These are phyloP conservation scores for Drosophila bipectinata DNA, from an alignment of 1,140 invertebrate genomes.

Conservation along the genomic window DNA sequence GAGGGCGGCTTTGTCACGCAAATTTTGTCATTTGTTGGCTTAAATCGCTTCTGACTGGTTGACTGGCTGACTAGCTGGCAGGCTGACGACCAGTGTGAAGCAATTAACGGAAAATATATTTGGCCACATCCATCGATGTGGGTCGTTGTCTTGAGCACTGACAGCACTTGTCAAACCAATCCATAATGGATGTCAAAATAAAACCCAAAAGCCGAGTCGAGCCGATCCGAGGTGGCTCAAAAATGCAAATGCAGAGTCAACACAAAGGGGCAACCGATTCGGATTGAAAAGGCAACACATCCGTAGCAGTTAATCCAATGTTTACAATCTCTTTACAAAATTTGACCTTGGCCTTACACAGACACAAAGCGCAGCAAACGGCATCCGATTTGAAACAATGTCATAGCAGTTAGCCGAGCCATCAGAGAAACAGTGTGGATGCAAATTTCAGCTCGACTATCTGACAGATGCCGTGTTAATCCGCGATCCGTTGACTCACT, in stretches of 20 bases:
- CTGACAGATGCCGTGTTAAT: conserved; percentile 6
- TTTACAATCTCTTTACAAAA: conserved; percentile 82
- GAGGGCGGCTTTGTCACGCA: conserved; percentile 71
- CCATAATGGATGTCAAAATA: conserved; percentile 74
- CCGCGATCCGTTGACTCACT: conserved; percentile 21
- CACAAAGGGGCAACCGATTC: conserved; percentile 32
- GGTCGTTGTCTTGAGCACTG: conserved; percentile 64
- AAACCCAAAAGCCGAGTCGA: conserved; percentile 22
- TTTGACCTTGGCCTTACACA: conserved; percentile 77
- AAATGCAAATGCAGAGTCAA: conserved; percentile 72
- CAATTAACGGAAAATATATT: conserved; percentile 71
- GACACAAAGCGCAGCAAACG: conserved; percentile 67
- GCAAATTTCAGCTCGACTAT: not conserved
- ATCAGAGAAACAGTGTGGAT: conserved; percentile 4
- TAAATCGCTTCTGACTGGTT: conserved; percentile 25
- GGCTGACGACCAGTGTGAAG: conserved; percentile 53
- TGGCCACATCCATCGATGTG: conserved; percentile 50
- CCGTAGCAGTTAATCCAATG: conserved; percentile 71
- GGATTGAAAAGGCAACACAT: conserved; percentile 57
- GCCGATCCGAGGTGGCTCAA: conserved; percentile 30
- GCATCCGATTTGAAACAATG: conserved; percentile 66
- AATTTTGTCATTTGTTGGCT: conserved; percentile 52
- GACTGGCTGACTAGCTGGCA: not conserved
- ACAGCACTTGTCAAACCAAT: conserved; percentile 78
- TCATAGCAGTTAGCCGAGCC: conserved; percentile 68